Base-by-base conservation (phyloP, 2,888 invertebrate genomes). In the Pristionchus maxplancki region DNA sequence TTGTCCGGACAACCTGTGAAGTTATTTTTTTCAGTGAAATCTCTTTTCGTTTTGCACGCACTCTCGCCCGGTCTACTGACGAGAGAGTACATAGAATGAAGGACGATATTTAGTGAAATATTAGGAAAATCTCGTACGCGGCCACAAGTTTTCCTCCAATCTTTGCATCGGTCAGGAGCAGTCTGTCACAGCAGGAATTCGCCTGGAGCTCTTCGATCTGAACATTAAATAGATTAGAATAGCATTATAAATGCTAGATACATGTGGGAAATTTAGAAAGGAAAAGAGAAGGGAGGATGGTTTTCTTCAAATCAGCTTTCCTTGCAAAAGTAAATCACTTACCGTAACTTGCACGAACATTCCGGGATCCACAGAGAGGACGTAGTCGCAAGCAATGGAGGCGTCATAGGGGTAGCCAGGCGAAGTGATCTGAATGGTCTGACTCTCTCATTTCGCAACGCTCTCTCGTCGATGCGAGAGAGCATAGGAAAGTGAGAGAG, bases 131-230 rank as follows among this genome's bases (percentile, higher is more conserved):
- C 11, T 6, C 64, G 6, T 15, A 67, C 67, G 15, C 24, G 5
- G 67, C 67, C 31, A 67, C 34, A 31, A 67, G 17, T 4, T 15
- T 24, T 67, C 67, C 67, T 13, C 67, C 67, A 34, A 13, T 13
- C 24, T 31, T 67, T 2, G 31, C 4, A 34, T 67, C 67, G 11
- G 31, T 34, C 13, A 67, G 31, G 1, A 67, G 31, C 1, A 67
- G 67, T 34, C 31, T 31, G 31, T 67, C 67, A 67, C 67, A 67
- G 34, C 67, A 67, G 4, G 67, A 67, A 67, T 67, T 67, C 67
- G 67, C 67, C 34, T 67, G 31, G 34, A 67, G 67, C 1, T 34
- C 31, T 31, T 34, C 31, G 31, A 67, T 67, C 67, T 67, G 34
- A 67, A 67, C 0, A 24, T 17, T 17, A 58, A 4, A 17, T n/a